These are phyloP conservation scores for Sericinus montela DNA, from an alignment of 2,888 invertebrate species.

Conservation along the genomic window DNA sequence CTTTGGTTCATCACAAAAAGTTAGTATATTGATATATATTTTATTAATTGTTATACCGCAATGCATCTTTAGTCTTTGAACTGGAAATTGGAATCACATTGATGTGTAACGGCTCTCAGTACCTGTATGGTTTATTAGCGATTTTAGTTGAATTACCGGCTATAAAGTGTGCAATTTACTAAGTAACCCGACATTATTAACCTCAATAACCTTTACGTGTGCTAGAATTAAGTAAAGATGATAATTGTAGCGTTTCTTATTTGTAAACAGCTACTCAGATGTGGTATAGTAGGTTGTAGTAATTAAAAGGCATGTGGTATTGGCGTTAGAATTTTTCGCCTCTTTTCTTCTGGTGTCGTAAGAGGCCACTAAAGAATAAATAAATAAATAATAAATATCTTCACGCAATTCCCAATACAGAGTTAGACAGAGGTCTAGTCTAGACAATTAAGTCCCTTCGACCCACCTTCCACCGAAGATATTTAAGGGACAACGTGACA, in stretches of 20 bases:
- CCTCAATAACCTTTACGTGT: conserved; percentile 10
- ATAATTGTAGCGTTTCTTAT: not conserved
- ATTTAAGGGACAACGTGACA: too few relatives aligned
- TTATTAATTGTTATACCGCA: conserved; percentile 1
- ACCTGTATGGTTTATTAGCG: conserved; percentile 2
- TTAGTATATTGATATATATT: not conserved
- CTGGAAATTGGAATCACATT: conserved; percentile 3
- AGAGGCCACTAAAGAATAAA: too few relatives aligned
- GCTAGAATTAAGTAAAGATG: not conserved
- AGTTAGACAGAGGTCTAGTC: too few relatives aligned
- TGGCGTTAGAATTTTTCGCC: too few relatives aligned
- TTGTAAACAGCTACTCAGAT: too few relatives aligned
- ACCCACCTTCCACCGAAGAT: too few relatives aligned
- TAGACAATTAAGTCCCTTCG: too few relatives aligned
- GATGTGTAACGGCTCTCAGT: not conserved
- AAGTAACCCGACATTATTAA: conserved; percentile 10
- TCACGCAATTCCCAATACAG: too few relatives aligned
- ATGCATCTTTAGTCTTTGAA: not conserved
- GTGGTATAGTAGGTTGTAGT: too few relatives aligned
- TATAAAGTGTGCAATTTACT: conserved; percentile 12
- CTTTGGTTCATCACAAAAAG: not conserved
- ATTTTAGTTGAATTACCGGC: conserved; percentile 5
- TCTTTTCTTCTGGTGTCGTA: too few relatives aligned
- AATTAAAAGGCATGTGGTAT: too few relatives aligned
- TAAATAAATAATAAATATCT: too few relatives aligned